A percentile compares a stretch with the other conserved stretches of the same genome.
Evolutionary conservation across 2,113 vertebrate species (phyloP).

Genomic region (Etheostoma cragini): DNA sequence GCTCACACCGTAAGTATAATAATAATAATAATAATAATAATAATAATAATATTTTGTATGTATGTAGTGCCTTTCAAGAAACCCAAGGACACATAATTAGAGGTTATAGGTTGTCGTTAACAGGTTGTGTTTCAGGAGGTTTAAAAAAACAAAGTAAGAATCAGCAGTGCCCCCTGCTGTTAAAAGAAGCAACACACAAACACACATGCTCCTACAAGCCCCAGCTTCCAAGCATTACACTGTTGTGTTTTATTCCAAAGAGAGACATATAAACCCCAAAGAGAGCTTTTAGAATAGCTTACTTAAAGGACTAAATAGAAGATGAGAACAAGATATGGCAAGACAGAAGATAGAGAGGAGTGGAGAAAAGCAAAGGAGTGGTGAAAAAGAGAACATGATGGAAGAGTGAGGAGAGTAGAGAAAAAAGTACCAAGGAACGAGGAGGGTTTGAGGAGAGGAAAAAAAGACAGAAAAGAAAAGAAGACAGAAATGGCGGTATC

Average conservation of each 20-base stretch:
- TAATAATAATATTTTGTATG: too few relatives aligned
- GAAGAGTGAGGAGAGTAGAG: neutral
- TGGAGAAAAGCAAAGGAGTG: neutral
- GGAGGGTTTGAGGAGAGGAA: neutral
- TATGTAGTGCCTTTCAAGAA: too few relatives aligned
- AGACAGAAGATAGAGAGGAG: neutral
- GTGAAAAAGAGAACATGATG: neutral
- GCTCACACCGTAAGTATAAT: neutral
- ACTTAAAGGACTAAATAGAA: neutral
- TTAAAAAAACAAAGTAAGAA: neutral
- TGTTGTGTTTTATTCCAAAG: constrained; percentile 15
- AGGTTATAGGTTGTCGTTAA: too few relatives aligned
- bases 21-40: too few relatives aligned
- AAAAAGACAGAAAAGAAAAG: constrained; percentile 1
- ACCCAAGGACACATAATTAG: too few relatives aligned
- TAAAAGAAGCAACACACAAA: constrained; percentile 6
- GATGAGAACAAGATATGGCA: neutral
- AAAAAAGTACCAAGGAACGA: neutral
- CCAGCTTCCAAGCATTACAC: neutral
- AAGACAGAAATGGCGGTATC: constrained; percentile 1
- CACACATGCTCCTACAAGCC: neutral
- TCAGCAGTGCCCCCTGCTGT: constrained; percentile 64
- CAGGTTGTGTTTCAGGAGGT: too few relatives aligned
- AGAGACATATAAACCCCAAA: neutral
- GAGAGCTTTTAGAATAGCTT: neutral